Percentiles rank a stretch among this genome's conserved stretches.
These are phyloP conservation scores for Amblyopsis hoosieri DNA, from an alignment of 2,797 vertebrate genomes.

Conservation along the genomic window DNA sequence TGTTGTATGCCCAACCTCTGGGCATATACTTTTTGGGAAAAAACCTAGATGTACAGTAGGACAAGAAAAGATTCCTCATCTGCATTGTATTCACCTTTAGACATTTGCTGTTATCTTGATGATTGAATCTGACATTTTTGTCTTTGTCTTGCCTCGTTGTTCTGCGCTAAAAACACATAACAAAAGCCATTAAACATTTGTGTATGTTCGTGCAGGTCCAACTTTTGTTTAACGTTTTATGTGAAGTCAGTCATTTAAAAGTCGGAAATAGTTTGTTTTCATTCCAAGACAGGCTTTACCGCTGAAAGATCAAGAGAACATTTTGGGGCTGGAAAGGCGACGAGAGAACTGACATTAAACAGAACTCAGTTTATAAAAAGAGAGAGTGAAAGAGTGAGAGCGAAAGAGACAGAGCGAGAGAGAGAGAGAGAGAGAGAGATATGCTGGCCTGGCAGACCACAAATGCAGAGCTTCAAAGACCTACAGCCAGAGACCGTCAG, in stretches of 20 bases:
- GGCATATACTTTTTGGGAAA: no score
- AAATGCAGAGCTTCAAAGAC: slow-evolving; percentile 29
- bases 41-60: no score
- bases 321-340: slow-evolving; percentile 13
- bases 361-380: slow-evolving; percentile 35
- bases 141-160: no score
- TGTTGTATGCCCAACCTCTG: no score
- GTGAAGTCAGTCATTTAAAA: not conserved
- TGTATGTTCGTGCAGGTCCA: no score
- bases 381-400: slow-evolving; percentile 11
- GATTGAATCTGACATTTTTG: no score
- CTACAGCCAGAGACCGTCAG: slow-evolving; percentile 16
- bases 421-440: slow-evolving; percentile 8
- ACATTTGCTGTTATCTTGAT: no score
- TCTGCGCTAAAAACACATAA: no score
- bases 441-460: slow-evolving; percentile 34
- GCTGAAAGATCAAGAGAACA: slow-evolving; percentile 11
- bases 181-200: no score
- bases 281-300: slow-evolving; percentile 5
- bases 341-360: slow-evolving; percentile 32
- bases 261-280: not conserved
- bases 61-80: no score
- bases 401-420: slow-evolving; percentile 3
- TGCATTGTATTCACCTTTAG: no score
- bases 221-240: not conserved